phyloP scores from a whole-genome alignment of 2,113 vertebrate genomes.

The Brachyhypopomus occidentalis region DNA sequence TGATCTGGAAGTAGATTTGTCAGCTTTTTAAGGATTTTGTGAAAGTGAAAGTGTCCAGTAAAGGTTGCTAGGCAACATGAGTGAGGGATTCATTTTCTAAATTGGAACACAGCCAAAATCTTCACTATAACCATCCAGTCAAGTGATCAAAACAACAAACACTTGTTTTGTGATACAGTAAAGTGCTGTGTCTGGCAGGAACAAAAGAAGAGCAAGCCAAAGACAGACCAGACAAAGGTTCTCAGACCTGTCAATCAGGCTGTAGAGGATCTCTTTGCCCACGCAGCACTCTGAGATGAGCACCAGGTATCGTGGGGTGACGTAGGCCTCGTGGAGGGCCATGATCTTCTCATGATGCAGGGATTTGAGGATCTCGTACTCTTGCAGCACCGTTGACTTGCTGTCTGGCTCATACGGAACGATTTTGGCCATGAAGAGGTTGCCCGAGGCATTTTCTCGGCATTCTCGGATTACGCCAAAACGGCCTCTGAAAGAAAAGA shows the following conservation, averaged over 20 bases:
- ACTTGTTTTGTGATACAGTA: constrained; percentile 19
- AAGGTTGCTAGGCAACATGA: neutral
- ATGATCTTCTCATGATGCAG: constrained; percentile 93
- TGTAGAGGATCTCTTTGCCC: constrained; percentile 93
- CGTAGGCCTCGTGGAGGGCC: constrained; percentile 93
- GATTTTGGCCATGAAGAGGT: constrained; percentile 95
- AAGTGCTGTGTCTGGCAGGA: neutral
- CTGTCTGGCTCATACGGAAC: constrained; percentile 88
- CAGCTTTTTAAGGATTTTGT: no score
- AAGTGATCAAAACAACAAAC: constrained; percentile 9
- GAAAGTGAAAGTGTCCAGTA: neutral
- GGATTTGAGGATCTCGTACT: constrained; percentile 93
- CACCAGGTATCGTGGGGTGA: constrained; percentile 96
- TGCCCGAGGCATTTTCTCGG: constrained; percentile 92
- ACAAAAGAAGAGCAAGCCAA: neutral
- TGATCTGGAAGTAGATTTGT: neutral
- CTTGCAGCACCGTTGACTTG: constrained; percentile 87
- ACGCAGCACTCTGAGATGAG: constrained; percentile 92
- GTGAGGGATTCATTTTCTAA: neutral
- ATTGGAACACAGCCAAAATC: neutral
- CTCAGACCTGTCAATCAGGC: constrained; percentile 90
- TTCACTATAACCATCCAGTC: neutral
- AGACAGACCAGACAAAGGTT: neutral
- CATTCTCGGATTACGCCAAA: constrained; percentile 94
- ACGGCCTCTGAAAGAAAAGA: constrained; percentile 79